Evolutionary conservation across 1,140 invertebrate genomes (phyloP).

Genomic region (Idris sp.): DNA sequence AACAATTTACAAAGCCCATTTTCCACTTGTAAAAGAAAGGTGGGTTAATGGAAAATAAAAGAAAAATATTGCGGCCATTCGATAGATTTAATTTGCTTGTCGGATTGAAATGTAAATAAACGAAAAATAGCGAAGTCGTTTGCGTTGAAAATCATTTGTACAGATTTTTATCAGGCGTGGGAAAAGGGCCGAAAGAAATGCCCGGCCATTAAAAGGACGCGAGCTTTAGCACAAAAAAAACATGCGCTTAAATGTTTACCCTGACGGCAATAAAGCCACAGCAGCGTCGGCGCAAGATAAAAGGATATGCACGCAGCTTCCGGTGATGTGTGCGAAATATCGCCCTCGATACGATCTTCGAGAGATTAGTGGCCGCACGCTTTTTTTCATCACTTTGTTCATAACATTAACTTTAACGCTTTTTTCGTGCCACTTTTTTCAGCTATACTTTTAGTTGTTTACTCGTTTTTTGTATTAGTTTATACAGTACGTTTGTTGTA

Average conservation of each 20-base stretch:
- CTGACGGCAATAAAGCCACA: conserved; percentile 44
- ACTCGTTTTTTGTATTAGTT: too few species aligned
- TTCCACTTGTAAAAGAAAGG: too few species aligned
- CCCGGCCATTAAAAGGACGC: conserved; percentile 11
- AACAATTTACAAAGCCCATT: too few species aligned
- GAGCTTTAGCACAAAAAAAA: conserved; percentile 24
- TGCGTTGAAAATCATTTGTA: conserved; percentile 38
- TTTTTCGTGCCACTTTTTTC: too few species aligned
- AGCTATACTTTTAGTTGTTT: too few species aligned
- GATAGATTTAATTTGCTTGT: too few species aligned
- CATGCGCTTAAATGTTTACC: conserved; percentile 51
- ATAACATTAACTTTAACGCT: conserved; percentile 5
- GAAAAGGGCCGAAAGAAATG: conserved; percentile 24
- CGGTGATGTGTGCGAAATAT: conserved; percentile 43
- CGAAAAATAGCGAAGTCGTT: conserved; percentile 2
- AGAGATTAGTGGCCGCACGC: conserved; percentile 18
- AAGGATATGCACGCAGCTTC: conserved; percentile 48
- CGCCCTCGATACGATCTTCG: conserved; percentile 31
- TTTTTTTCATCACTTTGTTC: conserved; percentile 12
- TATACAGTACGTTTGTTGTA: too few species aligned
- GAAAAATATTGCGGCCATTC: too few species aligned
- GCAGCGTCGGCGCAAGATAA: conserved; percentile 44
- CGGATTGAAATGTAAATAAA: too few species aligned
- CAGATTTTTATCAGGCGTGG: conserved; percentile 37
- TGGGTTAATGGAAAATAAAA: too few species aligned